Evolutionary conservation across 1,140 invertebrate species (phyloP), one percentile per base, ranked within the genome.

Genomic region (Eumeta japonica): DNA sequence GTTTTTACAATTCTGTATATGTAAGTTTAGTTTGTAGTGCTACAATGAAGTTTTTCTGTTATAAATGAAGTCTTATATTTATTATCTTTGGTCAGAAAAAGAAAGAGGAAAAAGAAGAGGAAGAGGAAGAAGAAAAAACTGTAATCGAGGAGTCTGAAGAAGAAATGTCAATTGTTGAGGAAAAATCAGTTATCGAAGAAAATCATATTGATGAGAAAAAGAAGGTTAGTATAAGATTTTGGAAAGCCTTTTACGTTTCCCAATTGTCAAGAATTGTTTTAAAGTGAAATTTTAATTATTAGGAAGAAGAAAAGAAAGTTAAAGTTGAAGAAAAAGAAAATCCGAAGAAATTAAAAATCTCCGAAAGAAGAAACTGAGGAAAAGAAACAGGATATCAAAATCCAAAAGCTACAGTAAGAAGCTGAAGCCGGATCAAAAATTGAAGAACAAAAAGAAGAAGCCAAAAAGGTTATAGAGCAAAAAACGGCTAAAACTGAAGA

Each of bases 401-500:
- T 27, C 12, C 16, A 34, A 24, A 18, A 28, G 16, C 19, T 35
- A 29, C 16, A 29, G 34, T 28, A 29, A 16, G 16, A 12, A 20
- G 27, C 35, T 28, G 28, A 31, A 34, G 28, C 28, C 31, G 39
- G 62, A 27, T 48, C 58, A 45, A 60, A 76, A 45, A 67, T 74
- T 35, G 70, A 80, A 46, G 59, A 75, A 37, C 66, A 79, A 52
- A 52, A 70, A 19, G 64, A 75, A 43, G 70, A 78, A 32, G 58
- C 70, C 28, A 74, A 72, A 40, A 70, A 76, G 63, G 47, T 64
- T 16, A 55, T 76, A 11, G 65, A 80, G 55, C 76, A 80, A 52
- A 77, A 79, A 53, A 62, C 60, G 3, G 73, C 75, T 19, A 76
- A 77, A 44, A 75, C 74, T 37, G 72, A 72, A 56, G 72, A 75